These are phyloP conservation scores for Phocoena sinus DNA, from an alignment of 2,113 vertebrate genomes.

Conservation along the genomic window DNA sequence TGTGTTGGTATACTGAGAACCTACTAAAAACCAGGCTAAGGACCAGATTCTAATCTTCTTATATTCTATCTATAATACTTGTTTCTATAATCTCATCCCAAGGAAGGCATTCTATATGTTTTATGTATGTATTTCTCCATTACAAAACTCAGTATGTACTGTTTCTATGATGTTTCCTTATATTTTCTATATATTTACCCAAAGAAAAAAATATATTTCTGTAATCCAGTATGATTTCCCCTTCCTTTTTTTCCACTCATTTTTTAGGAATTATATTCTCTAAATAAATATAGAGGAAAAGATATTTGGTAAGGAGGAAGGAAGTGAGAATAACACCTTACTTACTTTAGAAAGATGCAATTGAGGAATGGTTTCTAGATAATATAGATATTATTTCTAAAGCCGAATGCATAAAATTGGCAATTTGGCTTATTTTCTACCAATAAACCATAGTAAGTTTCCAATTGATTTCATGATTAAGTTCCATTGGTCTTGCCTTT, in stretches of 20 bases:
- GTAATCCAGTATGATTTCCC: not conserved
- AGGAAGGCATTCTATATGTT: not conserved
- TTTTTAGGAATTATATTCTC: not conserved
- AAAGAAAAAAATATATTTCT: not conserved
- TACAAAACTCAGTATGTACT: not conserved
- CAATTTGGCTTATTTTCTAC: not conserved
- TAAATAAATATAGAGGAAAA: not conserved
- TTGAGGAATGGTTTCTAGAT: not conserved
- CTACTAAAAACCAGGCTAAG: not conserved
- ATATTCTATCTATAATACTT: not conserved
- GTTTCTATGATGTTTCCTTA: not conserved
- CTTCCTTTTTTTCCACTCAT: not conserved
- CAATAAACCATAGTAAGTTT: not conserved
- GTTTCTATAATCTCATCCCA: not conserved
- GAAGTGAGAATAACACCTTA: not conserved
- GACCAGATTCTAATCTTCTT: not conserved
- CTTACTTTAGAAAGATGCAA: not conserved
- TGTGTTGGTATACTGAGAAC: not conserved
- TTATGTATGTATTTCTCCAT: not conserved
- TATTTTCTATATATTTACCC: not conserved
- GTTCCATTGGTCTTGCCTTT: not conserved
- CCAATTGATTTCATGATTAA: not conserved
- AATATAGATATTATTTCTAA: not conserved
- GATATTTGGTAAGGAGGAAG: not conserved
- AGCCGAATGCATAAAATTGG: not conserved